Conservation (phyloP, 2,888 invertebrate genomes). For the Aelia acuminata region DNA sequence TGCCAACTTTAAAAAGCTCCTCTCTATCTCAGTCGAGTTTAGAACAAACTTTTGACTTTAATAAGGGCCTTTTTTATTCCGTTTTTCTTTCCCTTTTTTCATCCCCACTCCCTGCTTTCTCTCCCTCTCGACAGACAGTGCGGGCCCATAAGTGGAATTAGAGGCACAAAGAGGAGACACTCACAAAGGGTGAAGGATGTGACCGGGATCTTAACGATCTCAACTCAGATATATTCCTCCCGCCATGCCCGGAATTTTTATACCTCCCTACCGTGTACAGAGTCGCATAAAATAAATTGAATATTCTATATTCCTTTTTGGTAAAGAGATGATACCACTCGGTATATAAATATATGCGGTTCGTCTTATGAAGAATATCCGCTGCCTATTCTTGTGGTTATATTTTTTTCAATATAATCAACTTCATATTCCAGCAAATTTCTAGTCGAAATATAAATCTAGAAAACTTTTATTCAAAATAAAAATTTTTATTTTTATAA, state of each 20-base stretch:
- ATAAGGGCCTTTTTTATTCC: constrained; percentile 53
- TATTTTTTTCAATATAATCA: no score
- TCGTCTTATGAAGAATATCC: not conserved
- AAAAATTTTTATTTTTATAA: no score
- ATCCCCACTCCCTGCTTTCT: not conserved
- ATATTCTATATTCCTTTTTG: constrained; percentile 22
- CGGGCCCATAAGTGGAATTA: constrained; percentile 52
- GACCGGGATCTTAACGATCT: constrained; percentile 44
- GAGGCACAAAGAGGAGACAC: constrained; percentile 36
- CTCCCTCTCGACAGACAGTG: not conserved
- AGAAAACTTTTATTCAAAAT: no score
- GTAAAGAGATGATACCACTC: constrained; percentile 19
- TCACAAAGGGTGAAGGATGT: constrained; percentile 50
- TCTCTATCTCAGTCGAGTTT: constrained; percentile 33
- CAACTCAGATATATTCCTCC: constrained; percentile 32
- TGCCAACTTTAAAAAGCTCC: constrained; percentile 56
- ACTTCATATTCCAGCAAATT: no score
- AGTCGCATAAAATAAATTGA: constrained; percentile 30
- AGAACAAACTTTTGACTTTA: constrained; percentile 56
- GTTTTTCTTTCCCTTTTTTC: not conserved
- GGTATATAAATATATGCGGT: not conserved
- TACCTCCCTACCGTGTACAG: constrained; percentile 7
- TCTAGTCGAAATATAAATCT: no score
- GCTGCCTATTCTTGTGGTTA: not conserved
- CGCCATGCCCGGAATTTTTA: constrained; percentile 40